These are phyloP conservation scores for Leptobrachium ailaonicum DNA, from an alignment of 2,113 vertebrate genomes.

Conservation along the genomic window DNA sequence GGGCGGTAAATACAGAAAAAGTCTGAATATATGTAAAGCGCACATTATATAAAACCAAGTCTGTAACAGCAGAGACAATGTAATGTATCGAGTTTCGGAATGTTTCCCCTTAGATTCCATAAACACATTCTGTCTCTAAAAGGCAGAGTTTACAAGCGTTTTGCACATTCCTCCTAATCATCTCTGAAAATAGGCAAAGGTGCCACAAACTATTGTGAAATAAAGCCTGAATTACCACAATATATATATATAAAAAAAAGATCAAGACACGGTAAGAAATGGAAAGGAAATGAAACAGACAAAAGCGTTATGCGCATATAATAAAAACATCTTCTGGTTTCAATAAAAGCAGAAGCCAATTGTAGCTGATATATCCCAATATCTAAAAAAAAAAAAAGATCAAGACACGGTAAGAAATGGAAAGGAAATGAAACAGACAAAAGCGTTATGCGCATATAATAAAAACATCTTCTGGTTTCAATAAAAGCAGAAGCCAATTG, in stretches of 20 bases:
- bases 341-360: neutral
- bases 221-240: slow-evolving; percentile 14
- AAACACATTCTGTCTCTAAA: neutral
- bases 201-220: slow-evolving; percentile 8
- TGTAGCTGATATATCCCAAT: neutral
- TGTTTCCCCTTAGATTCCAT: neutral
- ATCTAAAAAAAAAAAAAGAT: too few species aligned
- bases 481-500: slow-evolving; percentile 3
- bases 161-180: neutral
- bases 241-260: neutral
- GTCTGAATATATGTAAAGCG: too few species aligned
- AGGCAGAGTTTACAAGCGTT: neutral
- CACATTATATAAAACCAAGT: too few species aligned
- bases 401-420: neutral
- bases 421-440: slow-evolving; percentile 9
- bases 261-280: neutral
- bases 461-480: neutral
- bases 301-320: neutral
- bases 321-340: neutral
- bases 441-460: neutral
- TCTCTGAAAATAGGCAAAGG: neutral
- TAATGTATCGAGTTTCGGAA: neutral
- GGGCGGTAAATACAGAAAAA: too few species aligned
- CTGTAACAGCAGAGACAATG: too few species aligned
- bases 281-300: slow-evolving; percentile 2